Evolutionary conservation across 2,113 vertebrate species (phyloP), one percentile per base, ranked within the genome.

Genomic region (Pampusana beccarii): DNA sequence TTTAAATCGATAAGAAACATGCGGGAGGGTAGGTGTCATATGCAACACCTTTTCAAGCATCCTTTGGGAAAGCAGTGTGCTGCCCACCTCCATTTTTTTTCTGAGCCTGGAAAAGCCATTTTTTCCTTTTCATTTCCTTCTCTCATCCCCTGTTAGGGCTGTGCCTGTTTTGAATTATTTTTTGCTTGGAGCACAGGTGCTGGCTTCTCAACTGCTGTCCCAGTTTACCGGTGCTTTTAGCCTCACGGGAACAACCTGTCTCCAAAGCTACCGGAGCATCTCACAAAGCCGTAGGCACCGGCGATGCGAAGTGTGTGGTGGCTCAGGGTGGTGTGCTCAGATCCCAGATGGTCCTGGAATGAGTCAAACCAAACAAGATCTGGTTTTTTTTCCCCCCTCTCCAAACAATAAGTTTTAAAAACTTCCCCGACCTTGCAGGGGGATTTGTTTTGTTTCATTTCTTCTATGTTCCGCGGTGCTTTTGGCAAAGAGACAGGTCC

Each of bases 291-390:
- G 4, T 36, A 53, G 71, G 61, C 54, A 36, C 42, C 3, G 81
- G 21, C 0, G 5, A 56, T 18, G 74, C 0, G 2, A 34, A 28
- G 54, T 2, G 29, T 1, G 4, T 28, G 69, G 13, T 42, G 74
- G 36, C 29, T 58, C 25, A 11, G 44, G 46, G 38, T 0, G 2
- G 5, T 24, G 24, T 28, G 70, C 53, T 77, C 54, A 4, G 4
- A 38, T 73, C 75, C 85, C 88, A 65, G 31, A 64, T 64, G 88
- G 75, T 58, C 42, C 60, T 34, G 48, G 54, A 2, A 0, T 25
- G 71, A 79, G 17, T 74, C 85, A 60, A 62, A 54, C 54, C 50
- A 20, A 53, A 38, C 50, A 31, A 31, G 13, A 10, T 4, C 4
- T 38, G 38, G 2, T 69, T 74, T 78, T 65, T 8, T 12, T 38